Evolutionary conservation across 2,113 vertebrate genomes (phyloP).

Genomic region (Pungitius pungitius): DNA sequence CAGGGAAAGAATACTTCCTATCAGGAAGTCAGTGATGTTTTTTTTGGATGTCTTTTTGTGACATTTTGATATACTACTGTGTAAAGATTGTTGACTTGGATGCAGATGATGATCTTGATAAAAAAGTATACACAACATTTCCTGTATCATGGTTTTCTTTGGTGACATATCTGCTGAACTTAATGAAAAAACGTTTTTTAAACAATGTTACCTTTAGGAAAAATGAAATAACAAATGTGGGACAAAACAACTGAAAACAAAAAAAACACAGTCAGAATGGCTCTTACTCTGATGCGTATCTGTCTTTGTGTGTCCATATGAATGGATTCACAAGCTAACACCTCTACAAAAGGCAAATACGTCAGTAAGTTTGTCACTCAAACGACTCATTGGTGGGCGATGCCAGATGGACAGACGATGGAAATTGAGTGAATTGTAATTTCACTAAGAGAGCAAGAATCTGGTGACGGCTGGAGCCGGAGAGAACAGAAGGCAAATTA

Average conservation of each 20-base stretch:
- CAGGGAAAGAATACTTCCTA: slow-evolving; percentile 67
- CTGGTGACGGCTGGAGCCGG: background rate
- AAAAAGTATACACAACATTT: slow-evolving; percentile 60
- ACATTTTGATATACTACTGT: slow-evolving; percentile 69
- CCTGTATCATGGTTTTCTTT: slow-evolving; percentile 53
- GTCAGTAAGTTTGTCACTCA: slow-evolving; percentile 65
- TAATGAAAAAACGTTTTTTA: background rate
- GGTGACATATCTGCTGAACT: slow-evolving; percentile 4
- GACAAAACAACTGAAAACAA: slow-evolving; percentile 1
- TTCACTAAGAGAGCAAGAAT: slow-evolving; percentile 53
- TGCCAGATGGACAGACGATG: slow-evolving; percentile 57
- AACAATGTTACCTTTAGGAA: background rate
- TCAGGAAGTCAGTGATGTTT: slow-evolving; percentile 62
- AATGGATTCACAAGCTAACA: slow-evolving; percentile 60
- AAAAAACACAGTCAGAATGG: background rate
- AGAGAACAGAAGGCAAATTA: slow-evolving; percentile 25
- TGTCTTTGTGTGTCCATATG: slow-evolving; percentile 29
- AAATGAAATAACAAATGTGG: background rate
- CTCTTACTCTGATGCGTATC: slow-evolving; percentile 48
- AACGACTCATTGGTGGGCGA: slow-evolving; percentile 54
- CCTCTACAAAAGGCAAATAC: slow-evolving; percentile 67
- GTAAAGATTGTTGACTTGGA: slow-evolving; percentile 64
- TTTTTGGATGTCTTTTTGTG: slow-evolving; percentile 76
- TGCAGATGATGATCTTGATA: slow-evolving; percentile 70
- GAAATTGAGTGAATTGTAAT: slow-evolving; percentile 57